These are phyloP conservation scores for Limanda limanda DNA, from an alignment of 2,113 vertebrate species.

Conservation along the genomic window DNA sequence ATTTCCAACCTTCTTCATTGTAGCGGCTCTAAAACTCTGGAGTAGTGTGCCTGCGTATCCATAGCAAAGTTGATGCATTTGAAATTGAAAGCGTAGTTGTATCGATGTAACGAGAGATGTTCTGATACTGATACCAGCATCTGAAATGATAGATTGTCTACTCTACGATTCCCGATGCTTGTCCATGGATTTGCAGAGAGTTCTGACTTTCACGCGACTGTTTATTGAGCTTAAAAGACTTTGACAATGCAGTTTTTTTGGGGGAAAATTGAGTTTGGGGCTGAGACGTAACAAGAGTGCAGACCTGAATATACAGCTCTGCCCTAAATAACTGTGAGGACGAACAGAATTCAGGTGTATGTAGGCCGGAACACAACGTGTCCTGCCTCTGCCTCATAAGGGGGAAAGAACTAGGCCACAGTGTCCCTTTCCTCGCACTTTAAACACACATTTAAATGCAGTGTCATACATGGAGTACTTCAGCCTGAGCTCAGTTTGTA, in stretches of 20 bases:
- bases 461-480: slow-evolving; percentile 1
- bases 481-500: not conserved
- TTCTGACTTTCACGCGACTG: too few species aligned
- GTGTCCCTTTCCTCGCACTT: slow-evolving; percentile 44
- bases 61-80: too few species aligned
- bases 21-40: too few species aligned
- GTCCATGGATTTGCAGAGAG: too few species aligned
- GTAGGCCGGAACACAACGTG: slow-evolving; percentile 58
- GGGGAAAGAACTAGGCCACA: slow-evolving; percentile 60
- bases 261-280: not conserved
- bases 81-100: too few species aligned
- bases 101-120: too few species aligned
- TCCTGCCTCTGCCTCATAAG: slow-evolving; percentile 19
- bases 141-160: too few species aligned
- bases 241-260: not conserved
- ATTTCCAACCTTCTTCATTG: too few species aligned
- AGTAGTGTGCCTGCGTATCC: too few species aligned
- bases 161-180: too few species aligned
- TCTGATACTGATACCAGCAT: too few species aligned
- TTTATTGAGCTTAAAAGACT: not conserved
- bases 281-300: not conserved
- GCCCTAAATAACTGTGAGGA: slow-evolving; percentile 68
- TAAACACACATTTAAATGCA: slow-evolving; percentile 20
- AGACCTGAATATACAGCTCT: slow-evolving; percentile 32
- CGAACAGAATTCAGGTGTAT: slow-evolving; percentile 67